phyloP scores from a whole-genome alignment of 64 coral and sea anemone species.

The Pocillopora damicornis region DNA sequence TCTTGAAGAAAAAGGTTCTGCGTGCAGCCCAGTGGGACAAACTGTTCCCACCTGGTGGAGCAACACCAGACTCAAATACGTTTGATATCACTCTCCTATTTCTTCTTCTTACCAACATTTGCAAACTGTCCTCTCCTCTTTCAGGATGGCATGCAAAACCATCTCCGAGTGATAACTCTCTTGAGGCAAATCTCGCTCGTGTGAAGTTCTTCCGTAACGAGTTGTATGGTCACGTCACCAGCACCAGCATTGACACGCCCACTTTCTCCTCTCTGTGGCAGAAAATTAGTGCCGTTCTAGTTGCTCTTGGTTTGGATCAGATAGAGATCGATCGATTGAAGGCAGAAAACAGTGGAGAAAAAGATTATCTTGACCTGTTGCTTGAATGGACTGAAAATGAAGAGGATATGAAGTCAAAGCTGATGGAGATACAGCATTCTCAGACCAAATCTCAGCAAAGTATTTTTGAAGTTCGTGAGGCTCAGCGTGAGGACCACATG shows the following conservation, averaged over 20 bases:
- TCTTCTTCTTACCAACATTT: neutral
- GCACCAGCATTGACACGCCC: neutral
- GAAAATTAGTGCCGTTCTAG: constrained; percentile 5
- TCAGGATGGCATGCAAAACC: constrained; percentile 2
- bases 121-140: neutral
- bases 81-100: neutral
- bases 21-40: neutral
- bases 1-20: neutral
- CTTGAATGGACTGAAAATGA: neutral
- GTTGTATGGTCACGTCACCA: neutral
- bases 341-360: neutral
- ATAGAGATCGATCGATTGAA: constrained; percentile 7
- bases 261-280: neutral
- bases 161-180: neutral
- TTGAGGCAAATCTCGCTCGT: constrained; percentile 17
- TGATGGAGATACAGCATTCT: too few relatives aligned
- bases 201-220: constrained; percentile 26
- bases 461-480: too few relatives aligned
- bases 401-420: neutral
- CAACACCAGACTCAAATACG: neutral
- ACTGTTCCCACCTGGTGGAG: neutral
- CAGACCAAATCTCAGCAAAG: too few relatives aligned
- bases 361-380: neutral
- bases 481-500: too few relatives aligned
- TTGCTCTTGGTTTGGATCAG: neutral